Evolutionary conservation across 2,888 invertebrate species (phyloP).

Genomic region (Pycnomerus fuliginosus): DNA sequence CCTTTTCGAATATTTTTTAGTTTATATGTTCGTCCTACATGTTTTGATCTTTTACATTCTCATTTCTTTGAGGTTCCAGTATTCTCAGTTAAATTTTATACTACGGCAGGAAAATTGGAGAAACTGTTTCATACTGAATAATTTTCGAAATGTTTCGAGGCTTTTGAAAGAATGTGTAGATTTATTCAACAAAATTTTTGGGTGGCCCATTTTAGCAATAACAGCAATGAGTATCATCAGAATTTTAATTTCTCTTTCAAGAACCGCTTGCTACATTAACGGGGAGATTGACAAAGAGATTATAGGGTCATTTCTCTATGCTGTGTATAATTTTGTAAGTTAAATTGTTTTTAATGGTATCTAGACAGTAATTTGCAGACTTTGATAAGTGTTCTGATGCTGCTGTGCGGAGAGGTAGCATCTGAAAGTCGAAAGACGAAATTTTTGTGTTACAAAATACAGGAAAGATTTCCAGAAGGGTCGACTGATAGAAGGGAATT

Average conservation of each 20-base stretch:
- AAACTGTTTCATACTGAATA: background rate
- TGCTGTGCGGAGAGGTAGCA: slow-evolving; percentile 5
- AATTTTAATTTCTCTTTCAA: slow-evolving; percentile 3
- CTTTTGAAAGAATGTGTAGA: slow-evolving; percentile 8
- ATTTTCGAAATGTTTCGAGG: slow-evolving; percentile 1
- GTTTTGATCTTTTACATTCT: slow-evolving; percentile 9
- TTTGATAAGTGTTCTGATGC: slow-evolving; percentile 2
- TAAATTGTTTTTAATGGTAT: background rate
- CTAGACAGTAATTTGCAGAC: background rate
- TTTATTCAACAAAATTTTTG: slow-evolving; percentile 9
- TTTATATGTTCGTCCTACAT: slow-evolving; percentile 3
- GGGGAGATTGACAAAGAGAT: slow-evolving; percentile 3
- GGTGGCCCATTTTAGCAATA: slow-evolving; percentile 3
- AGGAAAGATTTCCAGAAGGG: slow-evolving; percentile 3
- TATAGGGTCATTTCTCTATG: too few species aligned
- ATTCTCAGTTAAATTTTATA: slow-evolving; percentile 3
- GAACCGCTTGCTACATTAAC: background rate
- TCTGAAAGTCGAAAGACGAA: slow-evolving; percentile 5
- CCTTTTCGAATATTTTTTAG: too few species aligned
- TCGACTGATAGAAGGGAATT: slow-evolving; percentile 5
- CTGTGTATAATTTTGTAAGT: slow-evolving; percentile 1
- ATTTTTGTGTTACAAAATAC: slow-evolving; percentile 8
- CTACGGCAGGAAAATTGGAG: background rate
- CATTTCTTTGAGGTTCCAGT: slow-evolving; percentile 4
- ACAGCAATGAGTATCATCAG: slow-evolving; percentile 6